A percentile compares a stretch with the other conserved stretches of the same genome.
Conservation (phyloP, 1,140 invertebrate genomes). For the Tribolium castaneum region DNA sequence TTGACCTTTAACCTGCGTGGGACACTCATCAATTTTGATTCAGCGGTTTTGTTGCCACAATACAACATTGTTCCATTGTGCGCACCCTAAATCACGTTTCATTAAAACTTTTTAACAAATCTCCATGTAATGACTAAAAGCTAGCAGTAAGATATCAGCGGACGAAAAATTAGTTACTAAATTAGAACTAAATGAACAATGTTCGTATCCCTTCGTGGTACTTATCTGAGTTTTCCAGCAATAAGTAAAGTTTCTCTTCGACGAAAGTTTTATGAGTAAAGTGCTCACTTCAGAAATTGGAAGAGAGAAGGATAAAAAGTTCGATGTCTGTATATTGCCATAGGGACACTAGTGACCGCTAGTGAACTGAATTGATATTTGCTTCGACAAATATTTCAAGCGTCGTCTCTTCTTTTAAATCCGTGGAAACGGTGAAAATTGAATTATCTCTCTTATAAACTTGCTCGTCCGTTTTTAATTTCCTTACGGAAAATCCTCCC, state of each 20-base stretch:
- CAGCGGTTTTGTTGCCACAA: neutral
- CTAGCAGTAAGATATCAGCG: neutral
- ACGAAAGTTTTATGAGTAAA: slow-evolving; percentile 3
- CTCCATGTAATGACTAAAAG: neutral
- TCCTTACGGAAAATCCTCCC: neutral
- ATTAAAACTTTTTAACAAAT: neutral
- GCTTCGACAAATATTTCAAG: neutral
- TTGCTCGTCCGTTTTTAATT: neutral
- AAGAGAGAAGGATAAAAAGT: neutral
- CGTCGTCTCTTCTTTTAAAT: no score
- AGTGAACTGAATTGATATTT: neutral
- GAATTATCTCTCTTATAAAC: neutral
- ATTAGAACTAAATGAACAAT: neutral
- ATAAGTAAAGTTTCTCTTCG: neutral
- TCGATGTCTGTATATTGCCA: neutral
- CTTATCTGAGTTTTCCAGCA: slow-evolving; percentile 8
- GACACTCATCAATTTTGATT: neutral
- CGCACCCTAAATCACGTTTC: neutral
- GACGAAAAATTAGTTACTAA: neutral
- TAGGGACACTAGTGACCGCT: neutral
- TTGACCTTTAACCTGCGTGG: neutral
- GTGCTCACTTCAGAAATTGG: neutral
- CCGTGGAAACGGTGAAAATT: neutral
- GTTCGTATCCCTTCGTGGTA: neutral
- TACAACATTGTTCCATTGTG: slow-evolving; percentile 4